Evolutionary conservation across 2,888 invertebrate genomes (phyloP).

Genomic region (Venusia cambrica): DNA sequence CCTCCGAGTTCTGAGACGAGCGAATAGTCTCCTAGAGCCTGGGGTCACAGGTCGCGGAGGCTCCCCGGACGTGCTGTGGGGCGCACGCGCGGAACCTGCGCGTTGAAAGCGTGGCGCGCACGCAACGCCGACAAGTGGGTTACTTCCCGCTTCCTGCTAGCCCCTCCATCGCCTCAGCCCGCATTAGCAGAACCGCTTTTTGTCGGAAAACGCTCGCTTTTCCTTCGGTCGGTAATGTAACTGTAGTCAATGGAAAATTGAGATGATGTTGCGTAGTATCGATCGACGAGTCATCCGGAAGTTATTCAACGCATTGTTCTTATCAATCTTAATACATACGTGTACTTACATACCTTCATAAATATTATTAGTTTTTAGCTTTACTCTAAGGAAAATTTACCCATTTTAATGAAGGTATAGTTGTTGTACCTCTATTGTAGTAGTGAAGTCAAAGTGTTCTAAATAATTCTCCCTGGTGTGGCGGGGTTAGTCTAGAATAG

Average conservation of each 20-base stretch:
- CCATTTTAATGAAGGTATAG: too few species aligned
- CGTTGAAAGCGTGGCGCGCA: conserved; percentile 56
- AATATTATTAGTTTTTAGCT: too few species aligned
- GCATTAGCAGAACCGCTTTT: conserved; percentile 14
- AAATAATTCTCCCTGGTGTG: too few species aligned
- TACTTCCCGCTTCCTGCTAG: conserved; percentile 68
- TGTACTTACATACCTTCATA: too few species aligned
- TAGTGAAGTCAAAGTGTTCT: too few species aligned
- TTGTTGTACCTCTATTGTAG: too few species aligned
- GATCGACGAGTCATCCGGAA: conserved; percentile 2
- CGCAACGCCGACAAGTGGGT: conserved; percentile 59
- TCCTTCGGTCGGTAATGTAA: background rate
- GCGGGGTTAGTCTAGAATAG: too few species aligned
- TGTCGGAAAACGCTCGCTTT: background rate
- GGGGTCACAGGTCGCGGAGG: background rate
- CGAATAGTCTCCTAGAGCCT: conserved; percentile 9
- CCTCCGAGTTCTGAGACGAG: conserved; percentile 11
- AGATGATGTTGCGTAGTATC: background rate
- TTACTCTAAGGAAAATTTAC: too few species aligned
- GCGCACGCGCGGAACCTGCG: conserved; percentile 45
- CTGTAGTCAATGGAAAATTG: background rate
- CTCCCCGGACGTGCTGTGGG: conserved; percentile 1
- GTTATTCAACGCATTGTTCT: conserved; percentile 1
- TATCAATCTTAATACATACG: too few species aligned
- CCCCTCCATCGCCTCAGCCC: conserved; percentile 23